Conservation (phyloP, 2,888 invertebrate species). For the Acrocera orbiculus region DNA sequence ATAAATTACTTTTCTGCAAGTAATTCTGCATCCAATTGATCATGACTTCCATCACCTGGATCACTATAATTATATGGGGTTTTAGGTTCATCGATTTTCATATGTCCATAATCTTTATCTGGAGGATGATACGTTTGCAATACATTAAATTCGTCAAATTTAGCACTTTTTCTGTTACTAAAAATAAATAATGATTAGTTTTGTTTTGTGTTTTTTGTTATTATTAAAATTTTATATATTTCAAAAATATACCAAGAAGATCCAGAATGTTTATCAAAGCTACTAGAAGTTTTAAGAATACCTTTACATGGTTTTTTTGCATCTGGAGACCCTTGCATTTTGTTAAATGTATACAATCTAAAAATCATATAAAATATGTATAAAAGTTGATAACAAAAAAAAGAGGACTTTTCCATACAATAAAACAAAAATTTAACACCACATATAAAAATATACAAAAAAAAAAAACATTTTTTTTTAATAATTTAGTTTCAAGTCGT, state of each 20-base stretch:
- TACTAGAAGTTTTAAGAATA: conserved; percentile 81
- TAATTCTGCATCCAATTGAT: conserved; percentile 49
- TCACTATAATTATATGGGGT: conserved; percentile 64
- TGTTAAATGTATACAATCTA: too few species aligned
- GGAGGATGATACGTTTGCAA: conserved; percentile 93
- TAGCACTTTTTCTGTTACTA: conserved; percentile 43
- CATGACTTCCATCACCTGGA: conserved; percentile 36
- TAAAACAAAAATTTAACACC: too few species aligned
- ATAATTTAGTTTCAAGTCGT: too few species aligned
- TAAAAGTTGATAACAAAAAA: too few species aligned
- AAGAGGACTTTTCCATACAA: too few species aligned
- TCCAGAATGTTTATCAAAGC: conserved; percentile 54
- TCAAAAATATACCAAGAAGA: conserved; percentile 15
- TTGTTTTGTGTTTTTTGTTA: too few species aligned
- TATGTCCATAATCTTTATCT: conserved; percentile 97
- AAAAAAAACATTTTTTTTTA: too few species aligned
- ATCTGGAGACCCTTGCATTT: conserved; percentile 29
- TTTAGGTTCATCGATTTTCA: conserved; percentile 97
- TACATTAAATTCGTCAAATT: conserved; percentile 98
- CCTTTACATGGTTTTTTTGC: conserved; percentile 43
- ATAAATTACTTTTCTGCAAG: conserved; percentile 52
- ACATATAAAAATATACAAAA: too few species aligned
- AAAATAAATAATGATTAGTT: conserved; percentile 3
- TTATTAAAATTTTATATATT: background rate
- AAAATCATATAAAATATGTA: too few species aligned